Evolutionary conservation across 35 echinoderm and acorn worm genomes (phyloP).

Genomic region (Apostichopus parvimensis): DNA sequence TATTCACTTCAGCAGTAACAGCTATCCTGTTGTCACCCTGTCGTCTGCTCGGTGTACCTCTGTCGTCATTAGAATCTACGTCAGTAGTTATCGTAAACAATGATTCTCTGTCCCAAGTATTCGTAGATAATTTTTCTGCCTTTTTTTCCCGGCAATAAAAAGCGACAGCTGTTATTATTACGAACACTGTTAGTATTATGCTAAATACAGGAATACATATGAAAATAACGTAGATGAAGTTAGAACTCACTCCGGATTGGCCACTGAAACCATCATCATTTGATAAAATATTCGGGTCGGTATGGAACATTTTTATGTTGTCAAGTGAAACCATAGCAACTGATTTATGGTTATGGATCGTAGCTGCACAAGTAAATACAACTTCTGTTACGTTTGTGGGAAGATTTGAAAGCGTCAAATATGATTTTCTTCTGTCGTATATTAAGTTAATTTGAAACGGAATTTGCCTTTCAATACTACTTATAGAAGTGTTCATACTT

Average conservation of each 20-base stretch:
- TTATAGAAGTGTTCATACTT: background rate
- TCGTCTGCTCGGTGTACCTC: background rate
- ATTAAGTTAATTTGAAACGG: background rate
- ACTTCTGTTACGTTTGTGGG: background rate
- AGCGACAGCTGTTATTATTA: background rate
- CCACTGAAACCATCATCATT: background rate
- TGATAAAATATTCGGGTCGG: background rate
- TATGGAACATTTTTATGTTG: background rate
- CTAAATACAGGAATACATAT: background rate
- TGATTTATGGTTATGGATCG: background rate
- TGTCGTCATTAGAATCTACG: background rate
- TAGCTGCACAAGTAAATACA: background rate
- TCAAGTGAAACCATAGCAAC: background rate
- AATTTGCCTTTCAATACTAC: background rate
- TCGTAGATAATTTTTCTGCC: background rate
- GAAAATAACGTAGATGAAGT: background rate
- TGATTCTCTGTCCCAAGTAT: background rate
- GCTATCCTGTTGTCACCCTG: background rate
- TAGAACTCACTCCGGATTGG: background rate
- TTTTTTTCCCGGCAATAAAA: background rate
- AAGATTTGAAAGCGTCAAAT: background rate
- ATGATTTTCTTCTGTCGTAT: background rate
- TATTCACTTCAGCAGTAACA: background rate
- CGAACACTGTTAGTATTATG: background rate
- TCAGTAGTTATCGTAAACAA: background rate